Evolutionary conservation across 2,797 vertebrate species (phyloP), one percentile per base, ranked within the genome.

Genomic region (Gymnodraco acuticeps): DNA sequence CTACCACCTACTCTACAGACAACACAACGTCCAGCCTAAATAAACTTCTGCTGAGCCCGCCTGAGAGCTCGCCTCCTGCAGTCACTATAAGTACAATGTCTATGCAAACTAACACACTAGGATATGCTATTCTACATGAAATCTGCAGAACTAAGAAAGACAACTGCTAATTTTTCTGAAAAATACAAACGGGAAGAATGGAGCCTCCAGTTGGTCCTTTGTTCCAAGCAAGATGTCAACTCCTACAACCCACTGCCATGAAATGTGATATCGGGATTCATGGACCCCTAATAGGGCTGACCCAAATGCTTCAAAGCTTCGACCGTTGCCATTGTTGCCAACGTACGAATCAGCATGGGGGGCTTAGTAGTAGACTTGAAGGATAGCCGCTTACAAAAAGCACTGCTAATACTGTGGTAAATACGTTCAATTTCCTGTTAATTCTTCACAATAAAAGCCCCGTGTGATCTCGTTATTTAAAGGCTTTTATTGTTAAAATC

Each of bases 11-110:
- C 63, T 68, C 74, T 41, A 48, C 53, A 74, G 70, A 75, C 77
- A 43, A 47, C 79, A 64, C 64, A 64, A 74, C 70, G 59, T 77
- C 82, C 73, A 75, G 70, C 61, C 75, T 73, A 54, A 81, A 76
- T 73, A 81, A 87, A 83, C 78, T 58, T 47, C 62, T 67, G 14
- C 51, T 3, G 66, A 78, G 88, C 64, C 81, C 19, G 78, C 64
- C 78, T 70, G 70, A 73, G 41, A 60, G 69, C 65, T 71, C 31
- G 56, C 46, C 19, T 73, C 67, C 73, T 33, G 19, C 48, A 52
- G 54, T 47, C 33, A 59, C 66, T 56, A 27, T 12, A 46, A 45
- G 31, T 62, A 11, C 62, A 50, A 52, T 31, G 19, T 20, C 17
- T 23, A 7, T 10, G 48, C 45, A 19, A 43, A 67, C 61, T 75